phyloP scores from a whole-genome alignment of 2,113 vertebrate genomes.

The Elgaria multicarinata region DNA sequence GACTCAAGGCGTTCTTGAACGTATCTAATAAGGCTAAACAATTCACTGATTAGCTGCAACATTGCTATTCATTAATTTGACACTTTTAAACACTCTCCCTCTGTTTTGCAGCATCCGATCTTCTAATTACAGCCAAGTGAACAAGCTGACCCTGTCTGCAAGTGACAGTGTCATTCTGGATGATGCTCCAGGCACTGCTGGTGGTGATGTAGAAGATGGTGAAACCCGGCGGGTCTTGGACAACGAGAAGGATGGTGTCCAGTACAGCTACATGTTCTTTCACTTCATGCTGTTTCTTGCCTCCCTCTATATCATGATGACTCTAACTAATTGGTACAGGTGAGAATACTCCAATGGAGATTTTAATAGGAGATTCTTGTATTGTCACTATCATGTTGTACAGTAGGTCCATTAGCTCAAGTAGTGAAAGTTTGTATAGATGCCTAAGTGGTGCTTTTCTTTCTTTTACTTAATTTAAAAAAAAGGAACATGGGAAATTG shows the following conservation, averaged over 20 bases:
- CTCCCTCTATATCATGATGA: conserved; percentile 98
- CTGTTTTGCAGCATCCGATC: conserved; percentile 85
- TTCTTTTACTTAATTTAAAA: background rate
- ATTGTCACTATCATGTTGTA: background rate
- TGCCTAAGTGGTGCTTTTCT: background rate
- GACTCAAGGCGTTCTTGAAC: background rate
- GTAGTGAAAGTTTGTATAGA: background rate
- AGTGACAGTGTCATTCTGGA: conserved; percentile 84
- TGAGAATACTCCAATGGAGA: conserved; percentile 64
- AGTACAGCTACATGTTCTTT: conserved; percentile 93
- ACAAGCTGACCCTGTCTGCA: conserved; percentile 88
- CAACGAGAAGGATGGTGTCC: conserved; percentile 87
- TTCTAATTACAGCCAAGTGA: conserved; percentile 92
- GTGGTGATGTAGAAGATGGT: conserved; percentile 65
- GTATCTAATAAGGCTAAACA: background rate
- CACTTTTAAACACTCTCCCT: conserved; percentile 7
- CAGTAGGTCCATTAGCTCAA: background rate
- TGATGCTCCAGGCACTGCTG: conserved; percentile 63
- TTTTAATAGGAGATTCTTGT: background rate
- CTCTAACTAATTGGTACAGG: conserved; percentile 97
- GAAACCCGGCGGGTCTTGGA: conserved; percentile 81
- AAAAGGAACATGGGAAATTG: background rate
- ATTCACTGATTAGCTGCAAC: background rate
- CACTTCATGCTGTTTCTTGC: conserved; percentile 93
- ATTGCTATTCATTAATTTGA: background rate